phyloP scores from a whole-genome alignment of 1,140 invertebrate genomes.

The Archivesica marissinica region DNA sequence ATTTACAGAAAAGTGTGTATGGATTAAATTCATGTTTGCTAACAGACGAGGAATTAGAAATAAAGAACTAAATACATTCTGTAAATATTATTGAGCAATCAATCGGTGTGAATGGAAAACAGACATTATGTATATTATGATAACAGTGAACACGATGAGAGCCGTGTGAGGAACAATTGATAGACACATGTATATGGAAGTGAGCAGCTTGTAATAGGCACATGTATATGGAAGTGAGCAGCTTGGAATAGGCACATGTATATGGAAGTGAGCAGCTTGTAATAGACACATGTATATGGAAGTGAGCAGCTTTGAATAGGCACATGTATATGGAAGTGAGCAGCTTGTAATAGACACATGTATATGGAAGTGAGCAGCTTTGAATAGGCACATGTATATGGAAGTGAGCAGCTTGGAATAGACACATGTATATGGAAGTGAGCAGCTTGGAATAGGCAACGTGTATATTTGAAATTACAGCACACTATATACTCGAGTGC shows the following conservation, averaged over 20 bases:
- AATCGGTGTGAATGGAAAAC: neutral
- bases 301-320: no score
- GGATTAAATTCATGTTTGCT: neutral
- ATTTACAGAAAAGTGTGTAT: neutral
- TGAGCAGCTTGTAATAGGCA: no score
- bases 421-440: neutral
- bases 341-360: no score
- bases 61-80: neutral
- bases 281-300: no score
- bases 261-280: no score
- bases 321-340: no score
- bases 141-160: no score
- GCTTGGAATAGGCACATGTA: no score
- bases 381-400: neutral
- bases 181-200: no score
- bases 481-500: neutral
- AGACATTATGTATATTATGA: neutral
- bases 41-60: neutral
- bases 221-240: no score
- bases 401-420: neutral
- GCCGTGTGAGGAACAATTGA: no score
- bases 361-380: neutral
- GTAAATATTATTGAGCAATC: neutral
- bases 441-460: neutral
- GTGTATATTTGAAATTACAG: neutral